These are phyloP conservation scores for Echeneis naucrates DNA, from an alignment of 2,797 vertebrate genomes.

Conservation along the genomic window DNA sequence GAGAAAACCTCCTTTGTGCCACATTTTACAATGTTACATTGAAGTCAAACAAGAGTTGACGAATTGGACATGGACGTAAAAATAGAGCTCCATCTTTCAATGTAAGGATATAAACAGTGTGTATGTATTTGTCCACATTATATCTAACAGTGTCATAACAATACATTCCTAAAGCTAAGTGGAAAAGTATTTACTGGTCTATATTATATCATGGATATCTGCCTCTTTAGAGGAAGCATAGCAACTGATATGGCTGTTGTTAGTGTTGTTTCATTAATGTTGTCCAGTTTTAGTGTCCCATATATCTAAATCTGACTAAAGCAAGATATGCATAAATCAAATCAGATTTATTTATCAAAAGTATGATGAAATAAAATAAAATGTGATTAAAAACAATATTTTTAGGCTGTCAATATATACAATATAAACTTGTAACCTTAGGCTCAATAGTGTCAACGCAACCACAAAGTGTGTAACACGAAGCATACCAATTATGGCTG, in stretches of 20 bases:
- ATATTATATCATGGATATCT: background rate
- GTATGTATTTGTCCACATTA: background rate
- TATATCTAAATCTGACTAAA: background rate
- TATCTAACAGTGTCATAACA: background rate
- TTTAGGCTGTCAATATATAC: too few relatives aligned
- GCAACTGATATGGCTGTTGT: background rate
- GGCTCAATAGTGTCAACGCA: conserved; percentile 9
- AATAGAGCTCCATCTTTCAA: background rate
- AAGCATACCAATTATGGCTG: conserved; percentile 28
- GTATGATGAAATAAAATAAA: too few relatives aligned
- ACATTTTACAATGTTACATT: conserved; percentile 27
- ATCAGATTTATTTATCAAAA: too few relatives aligned
- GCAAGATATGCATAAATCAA: too few relatives aligned
- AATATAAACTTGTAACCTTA: background rate
- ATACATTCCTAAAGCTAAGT: background rate
- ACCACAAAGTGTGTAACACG: conserved; percentile 6
- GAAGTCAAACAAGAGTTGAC: conserved; percentile 41
- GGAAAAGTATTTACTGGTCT: background rate
- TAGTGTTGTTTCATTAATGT: background rate
- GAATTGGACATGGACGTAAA: conserved; percentile 2
- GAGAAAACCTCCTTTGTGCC: conserved; percentile 29
- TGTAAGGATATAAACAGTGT: background rate
- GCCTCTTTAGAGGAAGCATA: too few relatives aligned
- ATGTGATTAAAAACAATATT: too few relatives aligned
- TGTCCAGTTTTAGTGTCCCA: background rate